These are phyloP conservation scores for Drosophila willistoni DNA, from an alignment of 1,140 invertebrate species.

Conservation along the genomic window DNA sequence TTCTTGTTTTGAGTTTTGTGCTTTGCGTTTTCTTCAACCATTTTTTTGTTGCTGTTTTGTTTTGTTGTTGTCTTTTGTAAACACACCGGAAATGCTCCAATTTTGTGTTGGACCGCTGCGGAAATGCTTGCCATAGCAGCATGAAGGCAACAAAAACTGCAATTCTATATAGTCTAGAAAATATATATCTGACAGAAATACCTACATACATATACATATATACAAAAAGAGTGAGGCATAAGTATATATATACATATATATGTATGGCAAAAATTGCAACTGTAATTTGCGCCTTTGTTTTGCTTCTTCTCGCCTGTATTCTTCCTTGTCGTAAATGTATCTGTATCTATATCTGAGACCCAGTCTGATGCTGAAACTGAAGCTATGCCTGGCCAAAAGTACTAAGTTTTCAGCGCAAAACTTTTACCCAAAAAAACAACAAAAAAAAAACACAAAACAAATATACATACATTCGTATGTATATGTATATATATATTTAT, in stretches of 20 bases:
- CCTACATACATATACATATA: constrained; percentile 18
- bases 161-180: constrained; percentile 19
- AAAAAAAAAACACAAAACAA: constrained; percentile 43
- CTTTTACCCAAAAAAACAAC: constrained; percentile 38
- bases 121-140: constrained; percentile 61
- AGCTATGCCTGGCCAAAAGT: constrained; percentile 53
- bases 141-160: constrained; percentile 27
- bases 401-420: constrained; percentile 52
- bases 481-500: too few relatives aligned
- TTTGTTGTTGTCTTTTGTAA: constrained; percentile 54
- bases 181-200: constrained; percentile 10
- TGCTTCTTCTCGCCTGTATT: constrained; percentile 18
- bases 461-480: not conserved
- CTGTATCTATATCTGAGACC: not conserved
- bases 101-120: constrained; percentile 61
- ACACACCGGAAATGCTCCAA: constrained; percentile 76
- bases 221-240: not conserved
- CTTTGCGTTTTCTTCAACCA: constrained; percentile 49
- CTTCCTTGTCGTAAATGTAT: not conserved
- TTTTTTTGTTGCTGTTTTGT: constrained; percentile 30
- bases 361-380: not conserved
- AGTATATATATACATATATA: constrained; percentile 16
- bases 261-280: constrained; percentile 52
- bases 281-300: constrained; percentile 78
- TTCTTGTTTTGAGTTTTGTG: constrained; percentile 24